These are phyloP conservation scores for Trachelus stipa DNA, from an alignment of 2,888 invertebrate genomes.

Conservation along the genomic window DNA sequence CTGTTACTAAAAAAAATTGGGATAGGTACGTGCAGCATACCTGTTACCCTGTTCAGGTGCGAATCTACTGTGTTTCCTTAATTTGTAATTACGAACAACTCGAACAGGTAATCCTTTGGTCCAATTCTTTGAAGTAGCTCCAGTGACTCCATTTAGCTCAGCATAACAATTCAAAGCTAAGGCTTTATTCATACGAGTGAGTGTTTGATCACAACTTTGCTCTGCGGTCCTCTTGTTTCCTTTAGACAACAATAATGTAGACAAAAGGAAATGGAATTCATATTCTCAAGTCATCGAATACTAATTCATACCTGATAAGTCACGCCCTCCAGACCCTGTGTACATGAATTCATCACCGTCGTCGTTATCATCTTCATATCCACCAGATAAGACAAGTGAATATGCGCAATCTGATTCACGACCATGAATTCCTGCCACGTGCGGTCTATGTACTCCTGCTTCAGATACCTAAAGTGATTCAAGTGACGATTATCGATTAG, in stretches of 20 bases:
- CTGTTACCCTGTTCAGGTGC: slow-evolving; percentile 81
- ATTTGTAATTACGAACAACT: slow-evolving; percentile 82
- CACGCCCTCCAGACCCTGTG: slow-evolving; percentile 87
- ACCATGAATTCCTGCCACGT: slow-evolving; percentile 87
- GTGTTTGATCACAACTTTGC: slow-evolving; percentile 83
- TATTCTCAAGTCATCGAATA: not conserved
- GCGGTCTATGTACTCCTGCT: slow-evolving; percentile 84
- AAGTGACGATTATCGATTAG: not conserved
- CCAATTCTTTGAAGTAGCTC: slow-evolving; percentile 81
- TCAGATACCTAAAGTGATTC: slow-evolving; percentile 74
- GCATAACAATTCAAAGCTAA: slow-evolving; percentile 83
- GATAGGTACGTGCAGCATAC: slow-evolving; percentile 45
- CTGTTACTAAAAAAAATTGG: slow-evolving; percentile 3
- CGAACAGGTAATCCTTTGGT: slow-evolving; percentile 80
- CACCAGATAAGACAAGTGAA: slow-evolving; percentile 81
- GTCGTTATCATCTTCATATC: slow-evolving; percentile 88
- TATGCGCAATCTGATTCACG: slow-evolving; percentile 82
- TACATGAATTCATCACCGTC: slow-evolving; percentile 84
- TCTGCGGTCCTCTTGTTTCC: slow-evolving; percentile 83
- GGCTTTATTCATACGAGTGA: slow-evolving; percentile 83
- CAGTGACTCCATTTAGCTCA: slow-evolving; percentile 72
- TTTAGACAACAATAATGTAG: slow-evolving; percentile 16
- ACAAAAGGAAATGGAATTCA: not conserved
- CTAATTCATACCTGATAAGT: slow-evolving; percentile 72
- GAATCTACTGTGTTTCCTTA: slow-evolving; percentile 80